phyloP scores from a whole-genome alignment of 2,888 invertebrate genomes.

The Anodontia alba region DNA sequence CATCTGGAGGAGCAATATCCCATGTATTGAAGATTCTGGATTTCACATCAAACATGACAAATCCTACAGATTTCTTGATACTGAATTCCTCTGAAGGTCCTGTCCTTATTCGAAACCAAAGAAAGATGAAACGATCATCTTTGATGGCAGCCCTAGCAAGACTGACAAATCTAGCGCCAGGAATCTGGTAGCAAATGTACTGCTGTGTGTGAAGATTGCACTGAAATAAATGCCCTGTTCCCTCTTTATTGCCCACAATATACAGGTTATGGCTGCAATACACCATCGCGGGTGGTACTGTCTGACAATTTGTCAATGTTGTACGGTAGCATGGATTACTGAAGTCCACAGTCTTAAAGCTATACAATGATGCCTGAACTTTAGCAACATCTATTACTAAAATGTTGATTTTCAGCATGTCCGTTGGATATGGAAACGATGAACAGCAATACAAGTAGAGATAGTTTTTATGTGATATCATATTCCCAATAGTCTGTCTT shows the following conservation, averaged over 20 bases:
- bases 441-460: slow-evolving; percentile 82
- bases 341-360: slow-evolving; percentile 79
- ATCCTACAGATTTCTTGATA: slow-evolving; percentile 82
- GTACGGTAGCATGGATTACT: slow-evolving; percentile 82
- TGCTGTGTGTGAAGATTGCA: slow-evolving; percentile 80
- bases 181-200: slow-evolving; percentile 81
- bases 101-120: slow-evolving; percentile 82
- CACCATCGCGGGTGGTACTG: slow-evolving; percentile 81
- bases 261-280: slow-evolving; percentile 79
- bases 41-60: slow-evolving; percentile 81
- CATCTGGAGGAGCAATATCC: slow-evolving; percentile 79
- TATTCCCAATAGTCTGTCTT: slow-evolving; percentile 79
- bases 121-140: slow-evolving; percentile 77
- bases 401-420: slow-evolving; percentile 82
- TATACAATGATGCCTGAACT: slow-evolving; percentile 76
- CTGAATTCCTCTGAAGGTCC: slow-evolving; percentile 83
- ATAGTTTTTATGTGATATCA: slow-evolving; percentile 76
- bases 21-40: slow-evolving; percentile 78
- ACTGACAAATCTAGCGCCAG: slow-evolving; percentile 81
- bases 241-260: slow-evolving; percentile 82
- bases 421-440: slow-evolving; percentile 82
- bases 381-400: slow-evolving; percentile 79
- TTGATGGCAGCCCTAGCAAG: slow-evolving; percentile 79
- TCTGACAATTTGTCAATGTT: slow-evolving; percentile 80
- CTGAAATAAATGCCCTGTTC: slow-evolving; percentile 80